Conservation (phyloP, 2,113 vertebrate genomes). For the Planiliza haematocheilus region DNA sequence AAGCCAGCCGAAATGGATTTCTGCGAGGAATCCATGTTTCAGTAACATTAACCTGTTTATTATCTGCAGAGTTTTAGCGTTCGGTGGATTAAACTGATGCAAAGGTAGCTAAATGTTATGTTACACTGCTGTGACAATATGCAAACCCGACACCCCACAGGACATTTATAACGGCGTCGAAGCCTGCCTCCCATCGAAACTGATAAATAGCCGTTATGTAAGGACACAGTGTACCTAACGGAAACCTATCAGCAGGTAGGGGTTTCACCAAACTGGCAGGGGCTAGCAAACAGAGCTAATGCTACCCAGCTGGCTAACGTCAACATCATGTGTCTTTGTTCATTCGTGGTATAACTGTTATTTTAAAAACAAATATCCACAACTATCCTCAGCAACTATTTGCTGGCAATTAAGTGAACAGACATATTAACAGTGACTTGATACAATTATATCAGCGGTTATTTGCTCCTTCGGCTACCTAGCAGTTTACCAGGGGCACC, state of each 20-base stretch:
- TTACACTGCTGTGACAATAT: not conserved
- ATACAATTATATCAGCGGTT: not conserved
- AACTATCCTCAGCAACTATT: not conserved
- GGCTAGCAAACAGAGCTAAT: constrained; percentile 20
- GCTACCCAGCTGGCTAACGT: constrained; percentile 7
- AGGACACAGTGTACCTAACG: not conserved
- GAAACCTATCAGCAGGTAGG: not conserved
- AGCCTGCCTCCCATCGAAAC: not conserved
- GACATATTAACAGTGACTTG: not conserved
- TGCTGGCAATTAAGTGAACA: not conserved
- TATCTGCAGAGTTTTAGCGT: not conserved
- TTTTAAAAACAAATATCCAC: not conserved
- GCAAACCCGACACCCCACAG: too few relatives aligned
- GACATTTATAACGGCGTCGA: too few relatives aligned
- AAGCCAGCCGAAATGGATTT: not conserved
- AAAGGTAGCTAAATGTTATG: not conserved
- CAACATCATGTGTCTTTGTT: constrained; percentile 54
- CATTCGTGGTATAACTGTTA: not conserved
- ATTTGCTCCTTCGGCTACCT: constrained; percentile 1
- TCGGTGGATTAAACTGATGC: not conserved
- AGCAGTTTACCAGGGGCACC: constrained; percentile 3
- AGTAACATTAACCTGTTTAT: not conserved
- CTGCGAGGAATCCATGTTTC: not conserved
- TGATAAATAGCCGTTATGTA: not conserved
- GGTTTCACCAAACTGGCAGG: constrained; percentile 4